Percentiles rank a stretch among this genome's conserved stretches.
These are phyloP conservation scores for Saccostrea echinata DNA, from an alignment of 1,140 invertebrate genomes.

Conservation along the genomic window DNA sequence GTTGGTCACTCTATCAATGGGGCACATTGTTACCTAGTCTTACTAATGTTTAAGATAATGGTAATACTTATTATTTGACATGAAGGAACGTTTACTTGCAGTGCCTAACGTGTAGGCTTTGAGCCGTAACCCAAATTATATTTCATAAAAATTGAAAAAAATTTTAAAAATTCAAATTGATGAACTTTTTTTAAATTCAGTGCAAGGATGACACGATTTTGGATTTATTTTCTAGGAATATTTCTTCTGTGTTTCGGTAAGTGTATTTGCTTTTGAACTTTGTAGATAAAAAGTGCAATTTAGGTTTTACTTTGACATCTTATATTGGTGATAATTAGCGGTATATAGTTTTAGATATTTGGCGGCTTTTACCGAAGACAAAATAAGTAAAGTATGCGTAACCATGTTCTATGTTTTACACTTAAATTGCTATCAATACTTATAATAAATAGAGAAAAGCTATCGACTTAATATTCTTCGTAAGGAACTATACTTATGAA, in stretches of 20 bases:
- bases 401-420: too few relatives aligned
- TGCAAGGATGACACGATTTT: not conserved
- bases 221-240: constrained; percentile 4
- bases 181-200: not conserved
- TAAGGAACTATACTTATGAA: too few relatives aligned
- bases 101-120: not conserved
- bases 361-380: too few relatives aligned
- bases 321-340: too few relatives aligned
- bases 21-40: constrained; percentile 9
- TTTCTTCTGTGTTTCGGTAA: not conserved
- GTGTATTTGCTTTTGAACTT: not conserved
- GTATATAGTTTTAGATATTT: too few relatives aligned
- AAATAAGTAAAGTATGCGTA: too few relatives aligned
- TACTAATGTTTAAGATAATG: constrained; percentile 1
- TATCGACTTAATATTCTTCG: too few relatives aligned
- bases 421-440: too few relatives aligned
- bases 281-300: not conserved
- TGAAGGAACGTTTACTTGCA: not conserved
- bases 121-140: not conserved
- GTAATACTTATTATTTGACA: not conserved
- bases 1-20: not conserved
- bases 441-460: too few relatives aligned
- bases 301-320: too few relatives aligned
- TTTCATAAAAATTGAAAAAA: constrained; percentile 22
- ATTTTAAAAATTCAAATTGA: not conserved